Evolutionary conservation across 2,888 invertebrate genomes (phyloP).

Genomic region (Spialia ferax): DNA sequence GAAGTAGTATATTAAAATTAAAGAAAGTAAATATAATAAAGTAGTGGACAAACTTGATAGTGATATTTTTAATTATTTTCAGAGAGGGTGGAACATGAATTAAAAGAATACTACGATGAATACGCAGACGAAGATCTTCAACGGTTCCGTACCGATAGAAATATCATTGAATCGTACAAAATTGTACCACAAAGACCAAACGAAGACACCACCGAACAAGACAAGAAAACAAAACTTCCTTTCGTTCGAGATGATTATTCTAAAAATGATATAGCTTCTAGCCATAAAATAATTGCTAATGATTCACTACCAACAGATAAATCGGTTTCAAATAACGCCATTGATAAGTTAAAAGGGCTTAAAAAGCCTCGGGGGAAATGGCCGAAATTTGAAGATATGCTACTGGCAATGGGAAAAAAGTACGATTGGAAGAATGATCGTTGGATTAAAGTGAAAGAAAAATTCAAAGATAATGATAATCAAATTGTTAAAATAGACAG

Average conservation of each 20-base stretch:
- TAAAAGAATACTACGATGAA: slow-evolving; percentile 72
- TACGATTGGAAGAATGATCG: slow-evolving; percentile 83
- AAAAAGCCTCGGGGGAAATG: slow-evolving; percentile 50
- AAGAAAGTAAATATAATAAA: too few relatives aligned
- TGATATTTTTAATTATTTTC: slow-evolving; percentile 54
- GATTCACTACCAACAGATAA: slow-evolving; percentile 30
- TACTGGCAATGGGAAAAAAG: slow-evolving; percentile 71
- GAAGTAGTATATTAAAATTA: too few relatives aligned
- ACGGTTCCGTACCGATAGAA: slow-evolving; percentile 57
- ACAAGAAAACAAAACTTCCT: neutral
- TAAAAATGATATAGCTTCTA: slow-evolving; percentile 16
- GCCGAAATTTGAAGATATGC: slow-evolving; percentile 79
- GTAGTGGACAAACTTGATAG: neutral
- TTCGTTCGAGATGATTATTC: neutral
- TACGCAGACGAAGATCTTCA: slow-evolving; percentile 63
- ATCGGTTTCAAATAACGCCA: slow-evolving; percentile 1
- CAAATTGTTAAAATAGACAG: slow-evolving; percentile 50
- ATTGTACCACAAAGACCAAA: neutral
- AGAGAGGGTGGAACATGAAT: slow-evolving; percentile 75
- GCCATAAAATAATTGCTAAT: slow-evolving; percentile 25
- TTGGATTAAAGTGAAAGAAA: slow-evolving; percentile 78
- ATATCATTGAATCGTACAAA: slow-evolving; percentile 39
- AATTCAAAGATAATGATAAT: slow-evolving; percentile 53
- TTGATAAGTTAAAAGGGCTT: neutral
- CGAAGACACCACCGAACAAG: neutral